Evolutionary conservation across 2,113 vertebrate genomes (phyloP).

Genomic region (Anser cygnoides): DNA sequence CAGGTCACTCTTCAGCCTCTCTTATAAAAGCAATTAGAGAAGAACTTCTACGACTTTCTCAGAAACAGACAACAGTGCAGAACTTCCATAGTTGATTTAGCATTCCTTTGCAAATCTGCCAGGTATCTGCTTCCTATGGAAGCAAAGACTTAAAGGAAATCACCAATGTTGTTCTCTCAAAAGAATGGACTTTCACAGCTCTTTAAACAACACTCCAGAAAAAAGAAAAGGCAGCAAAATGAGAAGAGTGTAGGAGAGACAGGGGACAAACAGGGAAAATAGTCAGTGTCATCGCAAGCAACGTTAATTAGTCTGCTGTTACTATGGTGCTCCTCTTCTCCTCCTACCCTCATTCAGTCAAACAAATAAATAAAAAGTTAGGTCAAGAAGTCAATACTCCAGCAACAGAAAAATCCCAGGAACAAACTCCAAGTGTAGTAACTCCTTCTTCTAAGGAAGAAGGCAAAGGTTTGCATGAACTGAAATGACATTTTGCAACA

Average conservation of each 20-base stretch:
- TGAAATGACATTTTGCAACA: conserved; percentile 16
- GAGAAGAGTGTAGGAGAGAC: conserved; percentile 23
- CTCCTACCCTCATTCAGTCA: background rate
- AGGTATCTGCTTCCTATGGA: conserved; percentile 83
- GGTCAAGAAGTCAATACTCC: conserved; percentile 48
- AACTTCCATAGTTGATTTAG: conserved; percentile 92
- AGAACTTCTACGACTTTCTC: conserved; percentile 96
- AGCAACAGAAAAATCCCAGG: background rate
- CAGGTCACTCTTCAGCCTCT: conserved; percentile 93
- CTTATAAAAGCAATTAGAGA: conserved; percentile 98
- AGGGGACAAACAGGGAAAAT: background rate
- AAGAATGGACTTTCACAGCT: conserved; percentile 2
- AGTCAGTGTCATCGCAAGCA: background rate
- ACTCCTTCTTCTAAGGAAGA: conserved; percentile 28
- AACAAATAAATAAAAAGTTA: background rate
- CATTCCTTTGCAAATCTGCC: conserved; percentile 59
- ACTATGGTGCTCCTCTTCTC: conserved; percentile 37
- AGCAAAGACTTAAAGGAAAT: conserved; percentile 74
- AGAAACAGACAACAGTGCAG: conserved; percentile 91
- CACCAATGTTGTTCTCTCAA: conserved; percentile 47
- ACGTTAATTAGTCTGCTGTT: conserved; percentile 19
- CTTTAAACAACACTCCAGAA: conserved; percentile 28
- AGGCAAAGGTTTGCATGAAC: background rate
- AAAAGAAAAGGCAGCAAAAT: background rate
- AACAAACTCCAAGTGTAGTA: background rate